Evolutionary conservation across 2,888 invertebrate genomes (phyloP).

Genomic region (Microchrysa polita): DNA sequence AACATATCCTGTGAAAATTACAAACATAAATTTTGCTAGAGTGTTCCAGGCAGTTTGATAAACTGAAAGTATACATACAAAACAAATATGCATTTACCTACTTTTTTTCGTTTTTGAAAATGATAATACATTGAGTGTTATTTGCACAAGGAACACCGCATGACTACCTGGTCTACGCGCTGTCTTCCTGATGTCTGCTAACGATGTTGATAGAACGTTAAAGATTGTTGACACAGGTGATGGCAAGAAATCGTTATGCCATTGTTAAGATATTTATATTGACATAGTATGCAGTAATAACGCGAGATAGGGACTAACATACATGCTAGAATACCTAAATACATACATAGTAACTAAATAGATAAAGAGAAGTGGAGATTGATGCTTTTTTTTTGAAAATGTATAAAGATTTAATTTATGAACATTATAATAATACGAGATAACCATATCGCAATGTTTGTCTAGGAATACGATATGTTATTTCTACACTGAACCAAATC

Average conservation of each 20-base stretch:
- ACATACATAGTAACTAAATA: neutral
- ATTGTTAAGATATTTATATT: conserved; percentile 15
- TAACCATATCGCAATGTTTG: too few relatives aligned
- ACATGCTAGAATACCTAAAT: neutral
- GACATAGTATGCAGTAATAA: conserved; percentile 34
- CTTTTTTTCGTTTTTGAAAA: neutral
- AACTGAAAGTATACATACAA: too few relatives aligned
- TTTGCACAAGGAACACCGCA: conserved; percentile 27
- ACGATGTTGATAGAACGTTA: conserved; percentile 10
- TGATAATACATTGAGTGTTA: neutral
- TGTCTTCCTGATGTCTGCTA: conserved; percentile 7
- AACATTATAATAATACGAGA: too few relatives aligned
- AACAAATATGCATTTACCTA: neutral
- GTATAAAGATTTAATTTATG: neutral
- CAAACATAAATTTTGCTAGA: too few relatives aligned
- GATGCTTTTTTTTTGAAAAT: neutral
- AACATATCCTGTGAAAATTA: too few relatives aligned
- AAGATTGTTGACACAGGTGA: conserved; percentile 41
- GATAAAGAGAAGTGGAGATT: neutral
- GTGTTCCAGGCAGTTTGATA: too few relatives aligned
- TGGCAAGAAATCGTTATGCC: neutral
- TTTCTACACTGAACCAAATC: too few relatives aligned
- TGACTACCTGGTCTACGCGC: conserved; percentile 24
- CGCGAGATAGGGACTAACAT: conserved; percentile 35
- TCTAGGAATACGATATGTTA: too few relatives aligned